Evolutionary conservation across 2,797 vertebrate species (phyloP).

Genomic region (Anas bernieri): DNA sequence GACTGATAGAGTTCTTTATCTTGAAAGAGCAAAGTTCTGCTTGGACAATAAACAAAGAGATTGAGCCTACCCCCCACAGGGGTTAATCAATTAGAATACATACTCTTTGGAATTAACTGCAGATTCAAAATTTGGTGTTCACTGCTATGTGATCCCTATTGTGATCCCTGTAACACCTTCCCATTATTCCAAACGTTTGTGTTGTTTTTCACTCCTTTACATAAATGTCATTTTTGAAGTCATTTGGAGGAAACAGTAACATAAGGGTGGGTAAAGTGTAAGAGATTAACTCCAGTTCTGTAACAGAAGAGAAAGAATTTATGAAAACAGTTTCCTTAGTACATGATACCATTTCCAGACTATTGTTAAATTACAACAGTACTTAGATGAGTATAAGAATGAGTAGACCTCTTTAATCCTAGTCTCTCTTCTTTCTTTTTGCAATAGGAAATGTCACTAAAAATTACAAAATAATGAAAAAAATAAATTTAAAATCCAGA

Average conservation of each 20-base stretch:
- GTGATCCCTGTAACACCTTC: not conserved
- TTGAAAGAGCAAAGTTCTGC: not conserved
- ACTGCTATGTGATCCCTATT: not conserved
- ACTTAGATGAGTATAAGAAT: fast-evolving
- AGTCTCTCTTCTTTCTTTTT: not conserved
- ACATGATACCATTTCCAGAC: not conserved
- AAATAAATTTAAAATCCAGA: not conserved
- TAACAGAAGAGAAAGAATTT: not conserved
- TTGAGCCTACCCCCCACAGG: not conserved
- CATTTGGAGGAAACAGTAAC: not conserved
- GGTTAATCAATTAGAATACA: not conserved
- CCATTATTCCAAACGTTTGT: not conserved
- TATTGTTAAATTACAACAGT: not conserved
- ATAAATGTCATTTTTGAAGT: not conserved
- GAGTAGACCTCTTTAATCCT: not conserved
- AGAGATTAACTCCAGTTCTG: not conserved
- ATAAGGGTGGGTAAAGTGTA: not conserved
- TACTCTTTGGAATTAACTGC: not conserved
- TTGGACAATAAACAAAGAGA: not conserved
- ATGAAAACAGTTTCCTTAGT: not conserved
- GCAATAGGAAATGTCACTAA: not conserved
- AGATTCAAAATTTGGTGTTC: not conserved
- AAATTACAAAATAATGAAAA: not conserved
- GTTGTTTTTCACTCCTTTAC: fast-evolving
- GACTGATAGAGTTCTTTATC: not conserved